Conservation (phyloP, 2,113 vertebrate genomes). For the Calyptommatus sinebrachiatus region DNA sequence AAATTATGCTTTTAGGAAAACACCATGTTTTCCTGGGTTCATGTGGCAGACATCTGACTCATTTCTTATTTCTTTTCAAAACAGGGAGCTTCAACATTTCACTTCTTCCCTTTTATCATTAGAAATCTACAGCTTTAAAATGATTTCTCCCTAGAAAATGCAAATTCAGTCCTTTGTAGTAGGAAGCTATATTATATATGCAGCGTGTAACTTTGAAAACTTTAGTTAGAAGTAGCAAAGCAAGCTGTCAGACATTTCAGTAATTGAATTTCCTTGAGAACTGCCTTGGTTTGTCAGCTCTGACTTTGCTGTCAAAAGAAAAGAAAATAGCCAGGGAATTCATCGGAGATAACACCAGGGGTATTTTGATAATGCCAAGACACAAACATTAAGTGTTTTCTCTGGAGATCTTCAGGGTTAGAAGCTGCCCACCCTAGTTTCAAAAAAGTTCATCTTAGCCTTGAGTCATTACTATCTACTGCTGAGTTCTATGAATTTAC, state of each 20-base stretch:
- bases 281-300: constrained; percentile 72
- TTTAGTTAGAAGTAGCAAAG: constrained; percentile 69
- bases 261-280: constrained; percentile 78
- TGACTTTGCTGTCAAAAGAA: constrained; percentile 74
- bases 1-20: constrained; percentile 60
- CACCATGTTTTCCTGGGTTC: constrained; percentile 58
- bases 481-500: constrained; percentile 60
- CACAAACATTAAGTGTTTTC: constrained; percentile 59
- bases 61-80: constrained; percentile 57
- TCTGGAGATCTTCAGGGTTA: constrained; percentile 43
- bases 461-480: constrained; percentile 57
- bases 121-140: constrained; percentile 60
- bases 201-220: constrained; percentile 68
- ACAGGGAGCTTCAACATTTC: constrained; percentile 53
- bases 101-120: constrained; percentile 60
- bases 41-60: constrained; percentile 60
- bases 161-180: constrained; percentile 60
- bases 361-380: constrained; percentile 67
- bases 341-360: constrained; percentile 64
- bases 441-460: constrained; percentile 44
- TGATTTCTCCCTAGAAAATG: constrained; percentile 63
- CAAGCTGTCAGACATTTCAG: constrained; percentile 73
- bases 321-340: constrained; percentile 71
- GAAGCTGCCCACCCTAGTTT: neutral
- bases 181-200: constrained; percentile 62